Base-by-base conservation (phyloP, 2,113 vertebrate genomes). In the Channa maculata region DNA sequence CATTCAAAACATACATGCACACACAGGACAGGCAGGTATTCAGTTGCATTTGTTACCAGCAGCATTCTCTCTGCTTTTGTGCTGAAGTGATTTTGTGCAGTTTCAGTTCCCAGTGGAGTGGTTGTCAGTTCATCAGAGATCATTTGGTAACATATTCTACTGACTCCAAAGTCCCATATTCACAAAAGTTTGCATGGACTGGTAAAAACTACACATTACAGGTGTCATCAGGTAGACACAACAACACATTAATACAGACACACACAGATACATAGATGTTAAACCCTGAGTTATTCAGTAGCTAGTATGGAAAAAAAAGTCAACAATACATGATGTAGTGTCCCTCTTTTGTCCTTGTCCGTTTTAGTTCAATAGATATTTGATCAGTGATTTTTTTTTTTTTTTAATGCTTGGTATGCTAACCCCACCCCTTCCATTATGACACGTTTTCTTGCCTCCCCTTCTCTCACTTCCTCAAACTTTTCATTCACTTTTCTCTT, bases 321-420 rank as follows among this genome's bases (percentile, higher is more conserved):
- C 84, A 87, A 86, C 75, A 83, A 82, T 83, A 91, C 80, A 89
- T 88, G 65, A 86, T 84, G 84, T 91, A 85, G 80, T 92, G 79
- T 91, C 91, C 92, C 90, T 83, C 75, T 91, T 87, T 91, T 76
- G 85, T 92, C 88, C 80, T 89, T 63, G 89, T 94, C 82, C 90
- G 88, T 91, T 94, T 90, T 92, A 89, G 89, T 93, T 93, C 12
- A 33, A 86, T 94, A 89, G 91, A 80, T 91, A 87, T 88, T 92
- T 92, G 85, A 92, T 92, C 87, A 87, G 86, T 91, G 81, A 89
- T 91, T 91, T 91, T 86, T 88, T 41, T 41, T 41, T 41, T 5
- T 41, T 41, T 41, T 41, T 41, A 2, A 89, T 91, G 86, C 90
- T 92, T 93, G 84, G 87, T 89, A 86, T 85, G 87, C 91, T 90